phyloP scores from a whole-genome alignment of 2,797 vertebrate species.

The Eupleurogrammus muticus region DNA sequence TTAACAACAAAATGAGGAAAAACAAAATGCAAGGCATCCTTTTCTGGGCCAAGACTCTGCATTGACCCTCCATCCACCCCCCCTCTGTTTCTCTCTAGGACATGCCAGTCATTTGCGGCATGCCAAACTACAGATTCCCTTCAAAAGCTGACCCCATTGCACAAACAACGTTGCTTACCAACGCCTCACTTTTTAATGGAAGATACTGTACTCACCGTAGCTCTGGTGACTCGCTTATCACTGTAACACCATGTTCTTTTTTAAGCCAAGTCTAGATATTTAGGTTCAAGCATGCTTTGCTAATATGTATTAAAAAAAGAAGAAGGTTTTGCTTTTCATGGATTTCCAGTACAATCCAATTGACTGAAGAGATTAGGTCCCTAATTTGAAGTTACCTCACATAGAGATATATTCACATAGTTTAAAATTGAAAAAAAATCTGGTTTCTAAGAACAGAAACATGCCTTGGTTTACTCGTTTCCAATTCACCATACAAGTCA shows the following conservation, averaged over 20 bases:
- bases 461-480: background rate
- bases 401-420: background rate
- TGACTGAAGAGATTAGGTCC: background rate
- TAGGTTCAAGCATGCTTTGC: slow-evolving; percentile 16
- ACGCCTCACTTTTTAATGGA: background rate
- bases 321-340: background rate
- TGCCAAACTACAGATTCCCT: slow-evolving; percentile 33
- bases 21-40: slow-evolving; percentile 46
- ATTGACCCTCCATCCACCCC: background rate
- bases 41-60: slow-evolving; percentile 38
- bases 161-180: slow-evolving; percentile 14
- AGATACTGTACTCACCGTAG: slow-evolving; percentile 10
- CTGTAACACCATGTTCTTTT: slow-evolving; percentile 14
- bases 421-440: slow-evolving; percentile 1
- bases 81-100: slow-evolving; percentile 16
- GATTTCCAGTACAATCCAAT: background rate
- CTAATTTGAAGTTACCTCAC: background rate
- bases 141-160: slow-evolving; percentile 36
- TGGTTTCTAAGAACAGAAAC: background rate
- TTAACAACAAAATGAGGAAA: slow-evolving; percentile 53
- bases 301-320: slow-evolving; percentile 30
- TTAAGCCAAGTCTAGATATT: slow-evolving; percentile 56
- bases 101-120: slow-evolving; percentile 54
- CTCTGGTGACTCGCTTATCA: background rate
- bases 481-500: background rate